phyloP scores from a whole-genome alignment of 2,797 vertebrate species.

The Parauchenoglanis punctatus region DNA sequence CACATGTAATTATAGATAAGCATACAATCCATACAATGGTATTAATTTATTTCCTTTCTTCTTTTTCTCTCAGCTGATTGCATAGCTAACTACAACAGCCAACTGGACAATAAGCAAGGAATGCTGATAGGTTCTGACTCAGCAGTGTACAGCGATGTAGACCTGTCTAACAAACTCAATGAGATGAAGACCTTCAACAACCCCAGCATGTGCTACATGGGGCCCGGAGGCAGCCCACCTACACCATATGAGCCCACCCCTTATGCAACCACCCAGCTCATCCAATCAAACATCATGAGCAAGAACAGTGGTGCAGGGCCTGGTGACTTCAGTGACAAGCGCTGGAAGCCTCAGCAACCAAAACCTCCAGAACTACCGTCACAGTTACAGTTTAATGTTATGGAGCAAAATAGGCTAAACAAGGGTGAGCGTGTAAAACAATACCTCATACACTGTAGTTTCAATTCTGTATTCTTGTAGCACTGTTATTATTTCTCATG shows the following conservation, averaged over 20 bases:
- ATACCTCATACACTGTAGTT: neutral
- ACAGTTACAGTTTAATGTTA: slow-evolving; percentile 94
- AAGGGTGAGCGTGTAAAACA: slow-evolving; percentile 84
- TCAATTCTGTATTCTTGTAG: neutral
- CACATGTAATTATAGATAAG: neutral
- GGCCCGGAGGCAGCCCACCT: slow-evolving; percentile 85
- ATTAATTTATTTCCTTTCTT: slow-evolving; percentile 17
- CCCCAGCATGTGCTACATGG: slow-evolving; percentile 95
- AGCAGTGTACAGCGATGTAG: slow-evolving; percentile 94
- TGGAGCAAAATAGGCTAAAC: slow-evolving; percentile 99
- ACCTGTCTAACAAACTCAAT: slow-evolving; percentile 99
- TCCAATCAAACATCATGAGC: slow-evolving; percentile 91
- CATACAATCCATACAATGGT: neutral
- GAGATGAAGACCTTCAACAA: slow-evolving; percentile 99
- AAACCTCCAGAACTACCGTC: slow-evolving; percentile 79
- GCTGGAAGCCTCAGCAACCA: slow-evolving; percentile 95
- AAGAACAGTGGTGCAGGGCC: slow-evolving; percentile 87
- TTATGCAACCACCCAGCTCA: slow-evolving; percentile 98
- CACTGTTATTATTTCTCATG: neutral
- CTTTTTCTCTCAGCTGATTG: slow-evolving; percentile 91
- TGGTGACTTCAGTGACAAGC: slow-evolving; percentile 88
- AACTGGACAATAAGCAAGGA: slow-evolving; percentile 98
- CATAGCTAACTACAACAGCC: slow-evolving; percentile 99
- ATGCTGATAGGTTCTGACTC: slow-evolving; percentile 97
- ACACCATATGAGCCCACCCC: slow-evolving; percentile 83